Evolutionary conservation across 2,113 vertebrate species (phyloP).

Genomic region (Caloenas nicobarica): DNA sequence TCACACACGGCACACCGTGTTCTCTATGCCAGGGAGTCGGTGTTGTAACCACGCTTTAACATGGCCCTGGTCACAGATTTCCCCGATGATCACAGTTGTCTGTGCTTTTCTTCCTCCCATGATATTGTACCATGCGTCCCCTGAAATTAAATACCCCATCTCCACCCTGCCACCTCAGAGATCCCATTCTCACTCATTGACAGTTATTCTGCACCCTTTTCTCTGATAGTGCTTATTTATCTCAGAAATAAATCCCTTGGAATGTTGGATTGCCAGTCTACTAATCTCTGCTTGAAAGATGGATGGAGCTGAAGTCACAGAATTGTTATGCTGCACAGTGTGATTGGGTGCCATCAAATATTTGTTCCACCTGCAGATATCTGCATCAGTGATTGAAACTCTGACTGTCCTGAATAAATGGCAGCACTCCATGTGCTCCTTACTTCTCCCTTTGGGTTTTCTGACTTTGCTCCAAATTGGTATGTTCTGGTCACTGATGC

Average conservation of each 20-base stretch:
- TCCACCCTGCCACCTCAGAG: neutral
- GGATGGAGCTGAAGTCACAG: neutral
- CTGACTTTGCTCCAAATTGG: neutral
- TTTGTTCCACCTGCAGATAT: neutral
- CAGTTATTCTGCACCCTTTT: neutral
- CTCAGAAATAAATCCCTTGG: neutral
- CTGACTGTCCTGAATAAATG: neutral
- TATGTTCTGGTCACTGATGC: neutral
- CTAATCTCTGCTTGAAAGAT: neutral
- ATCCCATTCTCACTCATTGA: accelerated
- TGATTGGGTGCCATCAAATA: neutral
- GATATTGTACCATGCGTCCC: neutral
- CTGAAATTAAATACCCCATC: neutral
- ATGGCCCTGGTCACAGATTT: neutral
- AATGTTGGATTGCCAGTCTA: neutral
- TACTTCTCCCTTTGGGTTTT: neutral
- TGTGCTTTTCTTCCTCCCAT: neutral
- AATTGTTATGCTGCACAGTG: neutral
- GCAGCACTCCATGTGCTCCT: neutral
- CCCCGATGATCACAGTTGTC: neutral
- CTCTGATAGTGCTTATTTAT: neutral
- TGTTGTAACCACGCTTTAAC: neutral
- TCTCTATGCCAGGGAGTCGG: neutral
- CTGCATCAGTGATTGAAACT: neutral
- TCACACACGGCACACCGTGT: accelerated